These are phyloP conservation scores for Suncus etruscus DNA, from an alignment of 2,113 vertebrate genomes.

Conservation along the genomic window DNA sequence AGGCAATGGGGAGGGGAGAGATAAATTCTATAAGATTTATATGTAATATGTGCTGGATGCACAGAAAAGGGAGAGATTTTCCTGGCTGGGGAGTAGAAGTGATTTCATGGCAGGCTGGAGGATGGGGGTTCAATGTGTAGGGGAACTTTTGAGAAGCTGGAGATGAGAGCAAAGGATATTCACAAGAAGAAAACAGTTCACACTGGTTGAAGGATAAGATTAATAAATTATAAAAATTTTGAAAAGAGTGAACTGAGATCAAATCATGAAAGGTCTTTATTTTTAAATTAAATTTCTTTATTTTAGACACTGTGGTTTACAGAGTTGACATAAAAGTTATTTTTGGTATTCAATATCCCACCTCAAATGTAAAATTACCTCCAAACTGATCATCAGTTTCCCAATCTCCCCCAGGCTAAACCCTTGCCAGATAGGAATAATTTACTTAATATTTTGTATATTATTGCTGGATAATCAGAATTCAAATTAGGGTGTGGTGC, in stretches of 20 bases:
- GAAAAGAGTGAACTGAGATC: background rate
- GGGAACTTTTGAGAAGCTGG: constrained; percentile 41
- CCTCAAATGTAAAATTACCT: too few species aligned
- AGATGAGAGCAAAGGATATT: constrained; percentile 34
- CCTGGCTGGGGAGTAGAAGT: constrained; percentile 32
- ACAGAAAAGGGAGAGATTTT: constrained; percentile 44
- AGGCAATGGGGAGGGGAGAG: constrained; percentile 28
- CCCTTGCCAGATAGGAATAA: too few species aligned
- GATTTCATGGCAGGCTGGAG: background rate
- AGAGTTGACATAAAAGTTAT: too few species aligned
- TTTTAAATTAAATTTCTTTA: too few species aligned
- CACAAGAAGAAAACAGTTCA: constrained; percentile 25
- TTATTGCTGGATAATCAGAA: too few species aligned
- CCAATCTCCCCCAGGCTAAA: too few species aligned
- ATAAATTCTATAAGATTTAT: constrained; percentile 69
- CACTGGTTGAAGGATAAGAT: background rate
- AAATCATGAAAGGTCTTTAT: background rate
- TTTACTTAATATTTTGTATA: too few species aligned
- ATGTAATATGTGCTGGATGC: constrained; percentile 33
- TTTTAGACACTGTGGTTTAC: too few species aligned
- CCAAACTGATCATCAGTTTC: too few species aligned
- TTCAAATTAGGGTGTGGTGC: too few species aligned
- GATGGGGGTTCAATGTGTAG: background rate
- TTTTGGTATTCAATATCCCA: too few species aligned
- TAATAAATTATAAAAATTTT: background rate